Evolutionary conservation across 2,888 invertebrate genomes (phyloP).

Genomic region (Azorinus chamasolen): DNA sequence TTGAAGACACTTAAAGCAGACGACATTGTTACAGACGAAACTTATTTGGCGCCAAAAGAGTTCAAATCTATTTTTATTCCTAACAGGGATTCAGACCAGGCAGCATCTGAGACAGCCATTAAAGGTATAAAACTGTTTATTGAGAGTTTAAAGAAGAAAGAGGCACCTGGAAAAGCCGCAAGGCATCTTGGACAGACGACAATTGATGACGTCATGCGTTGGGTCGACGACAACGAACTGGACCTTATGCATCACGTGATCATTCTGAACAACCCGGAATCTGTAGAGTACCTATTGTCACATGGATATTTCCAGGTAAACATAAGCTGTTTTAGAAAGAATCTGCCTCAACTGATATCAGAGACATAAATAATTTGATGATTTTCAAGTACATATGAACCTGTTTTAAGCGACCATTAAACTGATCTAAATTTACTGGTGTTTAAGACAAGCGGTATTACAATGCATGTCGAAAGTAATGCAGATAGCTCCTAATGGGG

Average conservation of each 20-base stretch:
- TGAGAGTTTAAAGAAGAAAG: conserved; percentile 59
- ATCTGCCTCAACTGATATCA: not conserved
- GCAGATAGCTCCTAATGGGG: no score
- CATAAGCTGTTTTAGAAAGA: not conserved
- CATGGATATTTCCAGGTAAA: conserved; percentile 59
- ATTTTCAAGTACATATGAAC: no score
- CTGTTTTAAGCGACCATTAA: not conserved
- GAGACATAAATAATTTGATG: not conserved
- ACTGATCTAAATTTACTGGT: no score
- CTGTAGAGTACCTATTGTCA: conserved; percentile 71
- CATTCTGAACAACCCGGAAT: conserved; percentile 75
- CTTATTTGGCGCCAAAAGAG: no score
- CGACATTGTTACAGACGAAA: no score
- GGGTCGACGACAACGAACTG: conserved; percentile 74
- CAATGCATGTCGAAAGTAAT: no score
- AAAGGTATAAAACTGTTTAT: conserved; percentile 54
- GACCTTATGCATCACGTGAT: conserved; percentile 81
- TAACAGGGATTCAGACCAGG: not conserved
- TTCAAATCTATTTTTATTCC: no score
- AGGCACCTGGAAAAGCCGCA: conserved; percentile 49
- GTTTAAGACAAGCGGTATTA: no score
- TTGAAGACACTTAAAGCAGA: no score
- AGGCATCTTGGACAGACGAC: conserved; percentile 61
- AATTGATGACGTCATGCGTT: conserved; percentile 67
- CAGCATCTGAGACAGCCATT: conserved; percentile 39